Evolutionary conservation across 2,888 invertebrate species (phyloP).

Genomic region (Corbicula japonica): DNA sequence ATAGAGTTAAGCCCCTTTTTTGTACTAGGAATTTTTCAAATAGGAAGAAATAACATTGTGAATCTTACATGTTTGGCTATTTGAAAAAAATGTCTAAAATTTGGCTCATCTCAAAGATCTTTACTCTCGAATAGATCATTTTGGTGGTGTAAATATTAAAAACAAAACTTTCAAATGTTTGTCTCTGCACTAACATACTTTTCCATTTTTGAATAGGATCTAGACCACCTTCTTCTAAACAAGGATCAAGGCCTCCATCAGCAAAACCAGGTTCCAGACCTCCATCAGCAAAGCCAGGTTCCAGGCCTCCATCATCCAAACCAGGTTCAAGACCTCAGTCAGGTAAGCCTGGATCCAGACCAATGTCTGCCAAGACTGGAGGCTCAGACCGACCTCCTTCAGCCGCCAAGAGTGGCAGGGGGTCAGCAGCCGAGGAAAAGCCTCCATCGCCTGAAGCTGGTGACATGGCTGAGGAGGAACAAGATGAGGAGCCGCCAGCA

Average conservation of each 20-base stretch:
- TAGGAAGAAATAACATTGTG: too few relatives aligned
- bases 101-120: too few relatives aligned
- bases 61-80: too few relatives aligned
- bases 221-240: constrained; percentile 58
- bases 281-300: constrained; percentile 57
- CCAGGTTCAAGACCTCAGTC: constrained; percentile 62
- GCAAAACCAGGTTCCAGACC: constrained; percentile 67
- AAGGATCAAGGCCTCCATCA: constrained; percentile 65
- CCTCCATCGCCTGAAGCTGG: constrained; percentile 40
- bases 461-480: constrained; percentile 20
- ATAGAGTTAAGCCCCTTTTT: too few relatives aligned
- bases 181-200: too few relatives aligned
- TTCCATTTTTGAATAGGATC: constrained; percentile 62
- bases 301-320: constrained; percentile 63
- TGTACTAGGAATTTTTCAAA: too few relatives aligned
- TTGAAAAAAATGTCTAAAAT: too few relatives aligned
- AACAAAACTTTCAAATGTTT: too few relatives aligned
- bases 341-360: constrained; percentile 64
- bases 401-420: constrained; percentile 45
- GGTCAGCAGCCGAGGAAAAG: constrained; percentile 46
- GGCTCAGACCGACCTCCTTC: constrained; percentile 64
- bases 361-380: constrained; percentile 56
- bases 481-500: constrained; percentile 1
- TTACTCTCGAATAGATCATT: too few relatives aligned
- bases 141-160: too few relatives aligned